Evolutionary conservation across 2,113 vertebrate species (phyloP), one percentile per base, ranked within the genome.

Genomic region (Erythrocercus mccallii): DNA sequence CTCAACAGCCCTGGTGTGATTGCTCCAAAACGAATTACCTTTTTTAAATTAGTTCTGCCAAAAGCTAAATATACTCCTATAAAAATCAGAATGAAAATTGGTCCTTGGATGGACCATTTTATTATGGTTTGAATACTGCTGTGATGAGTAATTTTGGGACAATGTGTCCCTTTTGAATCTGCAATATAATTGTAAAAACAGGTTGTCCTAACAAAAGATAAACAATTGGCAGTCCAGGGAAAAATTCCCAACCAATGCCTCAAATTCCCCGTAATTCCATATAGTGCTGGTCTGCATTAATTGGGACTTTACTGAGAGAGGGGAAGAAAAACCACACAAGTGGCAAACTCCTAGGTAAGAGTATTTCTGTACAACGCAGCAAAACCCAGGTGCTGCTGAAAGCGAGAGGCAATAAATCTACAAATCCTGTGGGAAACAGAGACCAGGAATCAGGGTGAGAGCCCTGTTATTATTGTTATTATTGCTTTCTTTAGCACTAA

Each of bases 21-120:
- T 68, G 24, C 38, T 92, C 40, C 44, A 70, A 74, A 93, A 91
- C 21, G 5, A 95, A 89, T 85, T 78, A 78, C 62, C 30, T 66
- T 57, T 78, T 81, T 62, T 82, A 82, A 96, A 94, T 96, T 92
- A 95, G 58, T 92, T 96, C 83, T 94, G 84, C 71, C 90, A 88
- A 92, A 85, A 92, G 69, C 78, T 78, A 95, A 87, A 83, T 68
- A 77, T 12, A 33, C 18, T 40, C 30, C 27, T 68, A 25, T 62
- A 74, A 94, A 93, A 35, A 27, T 18, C 14, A 48, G 28, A 89
- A 87, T 77, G 35, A 80, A 84, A 82, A 92, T 60, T 65, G 80
- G 51, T 21, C 53, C 50, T 79, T 69, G 17, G 58, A 45, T 78
- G 61, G 45, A 18, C n/a, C n/a, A 31, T 56, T 86, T 86, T 74